These are phyloP conservation scores for Neodon shergylaensis DNA, from an alignment of 2,113 vertebrate species.

Conservation along the genomic window DNA sequence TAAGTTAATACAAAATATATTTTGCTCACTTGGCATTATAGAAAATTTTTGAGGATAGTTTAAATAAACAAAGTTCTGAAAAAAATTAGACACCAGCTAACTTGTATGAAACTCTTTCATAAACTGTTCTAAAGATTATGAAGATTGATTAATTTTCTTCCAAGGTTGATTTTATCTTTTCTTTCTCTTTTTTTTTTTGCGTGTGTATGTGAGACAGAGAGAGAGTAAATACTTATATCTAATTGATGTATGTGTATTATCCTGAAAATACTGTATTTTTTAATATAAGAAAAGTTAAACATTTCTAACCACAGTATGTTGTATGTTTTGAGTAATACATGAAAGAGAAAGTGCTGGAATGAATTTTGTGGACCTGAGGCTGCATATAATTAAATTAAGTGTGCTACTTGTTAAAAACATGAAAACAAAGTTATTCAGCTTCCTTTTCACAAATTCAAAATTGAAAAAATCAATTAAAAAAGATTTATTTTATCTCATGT, in stretches of 20 bases:
- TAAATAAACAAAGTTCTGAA: background rate
- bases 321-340: background rate
- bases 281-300: background rate
- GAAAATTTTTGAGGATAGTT: background rate
- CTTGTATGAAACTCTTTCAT: background rate
- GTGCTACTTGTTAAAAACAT: background rate
- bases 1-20: background rate
- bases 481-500: background rate
- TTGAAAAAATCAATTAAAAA: background rate
- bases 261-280: background rate
- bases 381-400: background rate
- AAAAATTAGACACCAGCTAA: background rate
- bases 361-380: background rate
- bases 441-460: background rate
- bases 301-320: background rate
- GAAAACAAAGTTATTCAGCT: background rate
- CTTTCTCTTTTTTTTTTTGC: no score
- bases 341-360: fast-evolving
- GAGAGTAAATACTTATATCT: background rate
- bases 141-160: background rate
- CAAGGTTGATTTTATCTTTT: background rate
- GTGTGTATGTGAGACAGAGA: background rate
- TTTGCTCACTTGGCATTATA: background rate
- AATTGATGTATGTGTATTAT: background rate
- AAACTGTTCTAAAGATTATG: background rate